Percentiles rank a stretch among this genome's conserved stretches.
These are phyloP conservation scores for Drosophila triauraria DNA, from an alignment of 1,140 invertebrate species.

Conservation along the genomic window DNA sequence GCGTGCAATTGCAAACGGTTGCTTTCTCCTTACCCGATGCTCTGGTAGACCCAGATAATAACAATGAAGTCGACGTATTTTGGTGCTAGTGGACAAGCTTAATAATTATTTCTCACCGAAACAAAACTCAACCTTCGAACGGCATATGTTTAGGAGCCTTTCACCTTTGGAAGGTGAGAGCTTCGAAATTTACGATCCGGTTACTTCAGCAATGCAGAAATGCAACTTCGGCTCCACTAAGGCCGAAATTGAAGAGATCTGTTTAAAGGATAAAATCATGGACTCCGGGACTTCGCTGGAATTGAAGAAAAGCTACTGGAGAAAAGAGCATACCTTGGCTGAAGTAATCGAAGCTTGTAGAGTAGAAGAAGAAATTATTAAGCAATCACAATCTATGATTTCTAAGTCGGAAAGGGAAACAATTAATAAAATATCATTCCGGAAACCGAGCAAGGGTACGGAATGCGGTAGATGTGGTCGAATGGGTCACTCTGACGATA, in stretches of 20 bases:
- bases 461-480: slow-evolving; percentile 31
- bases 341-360: slow-evolving; percentile 30
- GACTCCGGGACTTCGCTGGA: slow-evolving; percentile 21
- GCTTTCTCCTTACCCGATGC: slow-evolving; percentile 9
- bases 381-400: slow-evolving; percentile 21
- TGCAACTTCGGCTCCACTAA: too few relatives aligned
- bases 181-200: too few relatives aligned
- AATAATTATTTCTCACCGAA: slow-evolving; percentile 24
- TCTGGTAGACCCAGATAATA: slow-evolving; percentile 4
- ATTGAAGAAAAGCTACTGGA: slow-evolving; percentile 29
- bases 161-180: too few relatives aligned
- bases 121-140: too few relatives aligned
- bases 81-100: slow-evolving; percentile 20
- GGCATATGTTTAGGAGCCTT: too few relatives aligned
- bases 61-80: slow-evolving; percentile 21
- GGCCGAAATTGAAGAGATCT: slow-evolving; percentile 27
- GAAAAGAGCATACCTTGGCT: slow-evolving; percentile 25
- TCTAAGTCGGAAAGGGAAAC: slow-evolving; percentile 5
- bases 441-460: slow-evolving; percentile 13
- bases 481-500: slow-evolving; percentile 29
- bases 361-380: slow-evolving; percentile 34
- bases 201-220: too few relatives aligned
- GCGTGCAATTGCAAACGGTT: slow-evolving; percentile 31
- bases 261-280: slow-evolving; percentile 38
- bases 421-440: slow-evolving; percentile 19